Evolutionary conservation across 2,888 invertebrate genomes (phyloP), one percentile per base, ranked within the genome.

Genomic region (Hoplodrina ambigua): DNA sequence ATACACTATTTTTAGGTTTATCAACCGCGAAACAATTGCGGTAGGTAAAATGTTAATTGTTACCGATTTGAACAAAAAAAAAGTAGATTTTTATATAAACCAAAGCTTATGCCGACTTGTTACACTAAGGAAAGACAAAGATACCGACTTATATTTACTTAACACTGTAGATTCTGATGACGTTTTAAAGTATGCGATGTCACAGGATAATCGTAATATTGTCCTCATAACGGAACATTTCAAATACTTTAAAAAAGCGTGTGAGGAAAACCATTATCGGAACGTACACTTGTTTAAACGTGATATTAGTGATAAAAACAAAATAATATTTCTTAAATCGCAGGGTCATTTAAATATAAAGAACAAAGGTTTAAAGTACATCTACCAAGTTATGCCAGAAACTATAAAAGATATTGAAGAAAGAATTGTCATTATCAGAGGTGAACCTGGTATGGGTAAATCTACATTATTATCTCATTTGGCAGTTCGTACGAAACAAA

Each of bases 361-460:
- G 6, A 49, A 59, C n/a, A 62, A n/a, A 30, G 64, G 37, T 19
- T 41, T 52, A 20, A 11, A n/a, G 15, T 53, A 4, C n/a, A 54
- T 17, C 52, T 19, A 46, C 25, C n/a, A 4, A 30, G 2, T 58
- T 7, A 30, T 25, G n/a, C 52, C 58, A 2, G 62, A 61, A n/a
- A 68, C 63, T 19, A 20, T 72, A n/a, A 74, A 53, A 15, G 72
- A 72, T 25, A 25, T 25, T 25, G 25, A 25, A 25, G 25, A 25
- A 25, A 25, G 25, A 25, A 25, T 25, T 25, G 74, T 84, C 0
- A 60, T 84, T 37, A 60, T 84, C 19, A 75, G 46, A 10, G 76
- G 70, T 8, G 79, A 63, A 15, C 62, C 83, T 8, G 83, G 83
- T 30, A 81, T 82, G 78, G 83, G 83, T 6, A 84, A 84, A 77